Evolutionary conservation across 2,888 invertebrate genomes (phyloP).

Genomic region (Patella depressa): DNA sequence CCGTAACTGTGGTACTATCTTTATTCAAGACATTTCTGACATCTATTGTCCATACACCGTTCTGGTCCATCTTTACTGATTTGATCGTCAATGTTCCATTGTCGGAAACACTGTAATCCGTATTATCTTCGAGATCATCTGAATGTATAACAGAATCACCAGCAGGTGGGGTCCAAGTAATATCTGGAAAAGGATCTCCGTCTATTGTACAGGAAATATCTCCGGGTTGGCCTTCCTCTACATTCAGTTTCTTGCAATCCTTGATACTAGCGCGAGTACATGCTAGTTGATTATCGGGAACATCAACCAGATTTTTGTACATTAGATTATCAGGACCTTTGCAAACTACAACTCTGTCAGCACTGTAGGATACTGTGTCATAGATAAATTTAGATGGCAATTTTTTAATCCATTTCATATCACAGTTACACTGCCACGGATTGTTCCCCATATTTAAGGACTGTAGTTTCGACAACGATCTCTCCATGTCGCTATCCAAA

Average conservation of each 20-base stretch:
- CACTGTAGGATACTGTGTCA: constrained; percentile 21
- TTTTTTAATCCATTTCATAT: constrained; percentile 44
- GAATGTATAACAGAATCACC: constrained; percentile 19
- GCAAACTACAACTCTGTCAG: constrained; percentile 38
- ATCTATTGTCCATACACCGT: constrained; percentile 38
- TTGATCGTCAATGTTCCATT: constrained; percentile 43
- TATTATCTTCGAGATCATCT: background rate
- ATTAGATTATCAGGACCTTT: constrained; percentile 38
- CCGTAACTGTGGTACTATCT: background rate
- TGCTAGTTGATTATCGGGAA: constrained; percentile 37
- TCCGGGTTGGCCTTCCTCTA: constrained; percentile 32
- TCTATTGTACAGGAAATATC: constrained; percentile 38
- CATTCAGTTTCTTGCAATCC: constrained; percentile 31
- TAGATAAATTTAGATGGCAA: constrained; percentile 32
- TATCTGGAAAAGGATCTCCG: constrained; percentile 46
- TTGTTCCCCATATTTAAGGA: constrained; percentile 39
- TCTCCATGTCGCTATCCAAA: constrained; percentile 35
- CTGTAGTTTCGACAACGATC: constrained; percentile 40
- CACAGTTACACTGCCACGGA: constrained; percentile 52
- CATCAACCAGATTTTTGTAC: constrained; percentile 36
- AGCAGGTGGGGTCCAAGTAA: constrained; percentile 43
- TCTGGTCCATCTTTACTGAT: constrained; percentile 28
- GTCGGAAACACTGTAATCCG: constrained; percentile 26
- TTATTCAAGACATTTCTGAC: constrained; percentile 28
- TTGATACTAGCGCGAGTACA: constrained; percentile 45